Evolutionary conservation across 2,797 vertebrate genomes (phyloP).

Genomic region (Acanthurus tractus): DNA sequence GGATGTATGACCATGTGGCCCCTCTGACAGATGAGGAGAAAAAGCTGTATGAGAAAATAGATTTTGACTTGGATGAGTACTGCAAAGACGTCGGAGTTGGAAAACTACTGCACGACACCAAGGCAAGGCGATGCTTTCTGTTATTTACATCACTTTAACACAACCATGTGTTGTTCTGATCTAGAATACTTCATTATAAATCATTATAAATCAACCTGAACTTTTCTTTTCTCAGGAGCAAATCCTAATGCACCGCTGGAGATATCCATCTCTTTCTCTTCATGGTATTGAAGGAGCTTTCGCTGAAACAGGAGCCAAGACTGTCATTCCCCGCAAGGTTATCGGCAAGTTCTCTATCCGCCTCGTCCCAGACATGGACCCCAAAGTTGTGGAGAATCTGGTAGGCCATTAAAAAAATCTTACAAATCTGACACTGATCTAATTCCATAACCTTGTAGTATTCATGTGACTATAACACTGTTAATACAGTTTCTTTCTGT

Average conservation of each 20-base stretch:
- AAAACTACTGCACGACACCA: slow-evolving; percentile 88
- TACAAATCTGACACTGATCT: too few relatives aligned
- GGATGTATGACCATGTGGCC: slow-evolving; percentile 88
- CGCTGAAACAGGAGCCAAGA: slow-evolving; percentile 92
- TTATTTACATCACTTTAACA: background rate
- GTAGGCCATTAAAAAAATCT: slow-evolving; percentile 68
- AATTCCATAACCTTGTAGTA: background rate
- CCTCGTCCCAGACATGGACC: slow-evolving; percentile 96
- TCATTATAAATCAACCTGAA: fast-evolving
- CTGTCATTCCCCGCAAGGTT: slow-evolving; percentile 96
- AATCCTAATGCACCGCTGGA: slow-evolving; percentile 96
- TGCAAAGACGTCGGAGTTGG: slow-evolving; percentile 88
- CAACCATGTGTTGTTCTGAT: background rate
- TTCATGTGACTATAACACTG: background rate
- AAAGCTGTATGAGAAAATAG: slow-evolving; percentile 91
- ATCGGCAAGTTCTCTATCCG: slow-evolving; percentile 98
- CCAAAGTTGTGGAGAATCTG: slow-evolving; percentile 89
- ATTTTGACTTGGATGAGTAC: slow-evolving; percentile 94
- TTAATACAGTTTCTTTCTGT: background rate
- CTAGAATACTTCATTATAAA: fast-evolving
- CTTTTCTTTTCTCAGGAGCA: slow-evolving; percentile 80
- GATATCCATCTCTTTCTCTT: slow-evolving; percentile 94
- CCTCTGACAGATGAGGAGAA: slow-evolving; percentile 89
- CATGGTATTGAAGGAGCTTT: slow-evolving; percentile 98
- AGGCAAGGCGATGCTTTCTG: slow-evolving; percentile 80